Evolutionary conservation across 2,113 vertebrate species (phyloP).

Genomic region (Junco hyemalis): DNA sequence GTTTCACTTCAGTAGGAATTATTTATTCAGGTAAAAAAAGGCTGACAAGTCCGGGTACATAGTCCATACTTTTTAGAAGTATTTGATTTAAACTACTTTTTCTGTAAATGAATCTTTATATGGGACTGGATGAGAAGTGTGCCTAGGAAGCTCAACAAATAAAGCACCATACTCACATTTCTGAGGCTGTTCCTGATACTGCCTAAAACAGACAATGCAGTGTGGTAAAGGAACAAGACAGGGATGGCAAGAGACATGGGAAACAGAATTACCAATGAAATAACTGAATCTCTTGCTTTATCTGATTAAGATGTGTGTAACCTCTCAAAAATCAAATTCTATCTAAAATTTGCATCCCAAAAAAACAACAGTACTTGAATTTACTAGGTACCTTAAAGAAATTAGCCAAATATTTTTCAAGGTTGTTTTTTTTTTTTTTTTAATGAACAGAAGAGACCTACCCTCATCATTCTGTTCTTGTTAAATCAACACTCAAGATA

Average conservation of each 20-base stretch:
- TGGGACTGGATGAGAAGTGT: background rate
- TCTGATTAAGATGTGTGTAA: background rate
- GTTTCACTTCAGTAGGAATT: background rate
- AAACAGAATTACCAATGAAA: background rate
- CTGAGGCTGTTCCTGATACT: background rate
- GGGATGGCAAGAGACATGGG: background rate
- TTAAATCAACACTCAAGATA: background rate
- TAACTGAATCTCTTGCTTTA: background rate
- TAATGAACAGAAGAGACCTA: background rate
- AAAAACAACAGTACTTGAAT: background rate
- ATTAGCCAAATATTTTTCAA: background rate
- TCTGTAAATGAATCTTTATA: background rate
- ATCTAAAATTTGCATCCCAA: background rate
- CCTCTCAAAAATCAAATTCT: background rate
- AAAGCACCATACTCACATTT: background rate
- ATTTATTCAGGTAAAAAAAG: background rate
- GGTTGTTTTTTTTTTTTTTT: background rate
- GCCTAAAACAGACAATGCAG: background rate
- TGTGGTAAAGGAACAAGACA: background rate
- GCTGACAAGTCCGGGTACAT: background rate
- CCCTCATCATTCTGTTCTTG: background rate
- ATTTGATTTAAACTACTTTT: background rate
- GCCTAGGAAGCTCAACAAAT: background rate
- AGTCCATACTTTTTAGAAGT: background rate
- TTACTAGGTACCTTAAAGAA: background rate